A percentile compares a stretch with the other conserved stretches of the same genome.
phyloP scores from a whole-genome alignment of 2,797 vertebrate species.

The Rhinella marina region DNA sequence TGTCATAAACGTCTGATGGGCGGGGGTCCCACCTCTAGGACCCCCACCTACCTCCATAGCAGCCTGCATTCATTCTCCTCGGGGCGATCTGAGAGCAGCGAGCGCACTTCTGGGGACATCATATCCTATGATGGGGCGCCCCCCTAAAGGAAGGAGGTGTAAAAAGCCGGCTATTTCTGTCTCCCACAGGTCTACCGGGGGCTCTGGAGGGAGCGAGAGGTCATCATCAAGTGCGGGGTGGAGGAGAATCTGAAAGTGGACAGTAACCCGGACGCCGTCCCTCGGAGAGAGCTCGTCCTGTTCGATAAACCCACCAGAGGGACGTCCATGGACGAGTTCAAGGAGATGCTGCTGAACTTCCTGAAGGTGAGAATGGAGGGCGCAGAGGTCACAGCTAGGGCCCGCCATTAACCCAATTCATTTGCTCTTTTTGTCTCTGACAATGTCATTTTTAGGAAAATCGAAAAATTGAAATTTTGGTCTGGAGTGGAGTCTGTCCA shows the following conservation, averaged over 20 bases:
- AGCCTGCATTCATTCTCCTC: no score
- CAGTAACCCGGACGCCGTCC: constrained; percentile 69
- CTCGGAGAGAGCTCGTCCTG: constrained; percentile 81
- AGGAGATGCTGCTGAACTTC: constrained; percentile 92
- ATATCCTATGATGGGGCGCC: no score
- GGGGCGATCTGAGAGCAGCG: no score
- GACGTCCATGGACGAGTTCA: constrained; percentile 96
- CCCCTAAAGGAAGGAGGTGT: not conserved
- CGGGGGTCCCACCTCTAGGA: no score
- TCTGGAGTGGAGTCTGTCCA: no score
- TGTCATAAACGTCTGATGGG: no score
- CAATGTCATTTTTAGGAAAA: no score
- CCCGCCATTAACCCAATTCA: no score
- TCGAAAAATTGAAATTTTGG: no score
- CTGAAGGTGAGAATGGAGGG: constrained; percentile 82
- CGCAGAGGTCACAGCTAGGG: not conserved
- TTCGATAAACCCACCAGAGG: constrained; percentile 93
- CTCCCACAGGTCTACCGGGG: constrained; percentile 87
- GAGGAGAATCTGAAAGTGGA: constrained; percentile 78
- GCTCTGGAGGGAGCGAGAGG: constrained; percentile 88
- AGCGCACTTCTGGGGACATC: no score
- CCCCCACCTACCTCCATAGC: no score
- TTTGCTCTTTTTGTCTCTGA: no score
- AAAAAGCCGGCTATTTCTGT: not conserved
- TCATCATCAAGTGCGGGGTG: constrained; percentile 91